phyloP scores from a whole-genome alignment of 2,797 vertebrate species.

The Merluccius polli region DNA sequence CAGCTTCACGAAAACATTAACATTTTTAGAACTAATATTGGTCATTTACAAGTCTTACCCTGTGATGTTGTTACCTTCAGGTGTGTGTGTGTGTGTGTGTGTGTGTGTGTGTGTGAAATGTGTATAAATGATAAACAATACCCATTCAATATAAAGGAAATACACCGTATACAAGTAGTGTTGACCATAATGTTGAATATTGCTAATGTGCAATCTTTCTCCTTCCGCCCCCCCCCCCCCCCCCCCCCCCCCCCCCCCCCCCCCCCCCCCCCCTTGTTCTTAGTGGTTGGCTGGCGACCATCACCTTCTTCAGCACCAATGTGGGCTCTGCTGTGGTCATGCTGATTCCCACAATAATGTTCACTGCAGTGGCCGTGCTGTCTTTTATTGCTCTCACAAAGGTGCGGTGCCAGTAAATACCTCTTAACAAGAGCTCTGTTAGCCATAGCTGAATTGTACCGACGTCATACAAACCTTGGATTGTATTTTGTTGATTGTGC shows the following conservation, averaged over 20 bases:
- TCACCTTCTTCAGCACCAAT: slow-evolving; percentile 95
- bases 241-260: background rate
- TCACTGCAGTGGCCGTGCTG: slow-evolving; percentile 89
- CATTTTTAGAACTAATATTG: no score
- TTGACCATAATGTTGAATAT: background rate
- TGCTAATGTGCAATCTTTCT: background rate
- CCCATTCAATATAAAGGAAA: background rate
- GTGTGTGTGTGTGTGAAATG: background rate
- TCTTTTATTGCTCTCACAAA: slow-evolving; percentile 93
- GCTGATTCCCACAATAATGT: slow-evolving; percentile 96
- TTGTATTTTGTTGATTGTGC: background rate
- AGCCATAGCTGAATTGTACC: background rate
- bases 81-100: background rate
- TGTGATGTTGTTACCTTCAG: background rate
- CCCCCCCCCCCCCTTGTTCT: no score
- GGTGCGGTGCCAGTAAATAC: slow-evolving; percentile 64
- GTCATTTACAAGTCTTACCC: no score
- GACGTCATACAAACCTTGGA: background rate
- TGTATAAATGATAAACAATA: background rate
- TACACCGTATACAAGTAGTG: background rate
- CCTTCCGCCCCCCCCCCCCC: background rate
- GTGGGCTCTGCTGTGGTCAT: slow-evolving; percentile 93
- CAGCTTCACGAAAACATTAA: no score
- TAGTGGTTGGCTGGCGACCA: slow-evolving; percentile 97
- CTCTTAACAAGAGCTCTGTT: background rate